phyloP scores from a whole-genome alignment of 2,113 vertebrate genomes.

The Protobothrops flavoviridis region DNA sequence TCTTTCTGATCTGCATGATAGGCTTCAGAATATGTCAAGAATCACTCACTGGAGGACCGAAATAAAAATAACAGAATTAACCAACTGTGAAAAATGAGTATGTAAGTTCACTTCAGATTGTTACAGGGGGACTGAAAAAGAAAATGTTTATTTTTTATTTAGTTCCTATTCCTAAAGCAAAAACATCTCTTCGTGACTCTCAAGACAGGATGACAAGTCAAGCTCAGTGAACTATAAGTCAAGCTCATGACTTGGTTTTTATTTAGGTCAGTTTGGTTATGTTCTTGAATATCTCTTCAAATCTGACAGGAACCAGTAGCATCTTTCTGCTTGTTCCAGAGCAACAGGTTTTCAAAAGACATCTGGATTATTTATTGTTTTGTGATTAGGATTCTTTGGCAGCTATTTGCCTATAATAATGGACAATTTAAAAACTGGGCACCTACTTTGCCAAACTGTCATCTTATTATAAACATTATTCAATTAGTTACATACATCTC shows the following conservation, averaged over 20 bases:
- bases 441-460: not conserved
- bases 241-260: not conserved
- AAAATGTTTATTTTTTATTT: not conserved
- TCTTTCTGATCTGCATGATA: not conserved
- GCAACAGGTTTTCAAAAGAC: not conserved
- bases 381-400: not conserved
- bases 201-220: not conserved
- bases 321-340: not conserved
- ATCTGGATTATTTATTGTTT: not conserved
- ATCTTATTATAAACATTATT: not conserved
- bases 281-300: not conserved
- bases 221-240: not conserved
- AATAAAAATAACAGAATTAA: conserved; percentile 1
- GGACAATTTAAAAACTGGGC: not conserved
- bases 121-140: not conserved
- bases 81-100: not conserved
- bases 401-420: not conserved
- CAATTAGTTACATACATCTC: not conserved
- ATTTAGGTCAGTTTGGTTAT: not conserved
- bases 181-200: not conserved
- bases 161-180: not conserved
- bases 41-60: not conserved
- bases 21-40: too few relatives aligned
- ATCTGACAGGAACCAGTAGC: not conserved
- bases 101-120: not conserved